Percentiles rank a stretch among this genome's conserved stretches.
Evolutionary conservation across 2,113 vertebrate genomes (phyloP).

Genomic region (Mesitornis unicolor): DNA sequence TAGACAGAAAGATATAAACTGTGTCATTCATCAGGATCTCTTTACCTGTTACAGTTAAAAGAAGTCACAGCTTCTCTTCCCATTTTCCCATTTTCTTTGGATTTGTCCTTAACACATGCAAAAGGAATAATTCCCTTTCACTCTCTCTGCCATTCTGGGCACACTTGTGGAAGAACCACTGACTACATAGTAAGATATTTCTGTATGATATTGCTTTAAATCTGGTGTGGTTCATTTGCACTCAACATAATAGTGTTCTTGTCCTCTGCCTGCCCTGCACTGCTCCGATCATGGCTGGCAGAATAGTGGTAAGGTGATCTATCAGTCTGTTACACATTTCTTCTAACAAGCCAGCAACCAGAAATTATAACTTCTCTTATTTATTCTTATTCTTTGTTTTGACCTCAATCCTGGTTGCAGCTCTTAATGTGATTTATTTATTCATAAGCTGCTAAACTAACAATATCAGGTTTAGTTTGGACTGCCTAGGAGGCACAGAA

Average conservation of each 20-base stretch:
- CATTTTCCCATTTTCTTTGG: neutral
- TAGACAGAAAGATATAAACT: neutral
- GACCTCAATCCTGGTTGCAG: neutral
- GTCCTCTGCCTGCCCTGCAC: neutral
- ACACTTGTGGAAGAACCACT: neutral
- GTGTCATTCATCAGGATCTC: neutral
- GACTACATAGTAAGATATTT: neutral
- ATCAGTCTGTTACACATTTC: neutral
- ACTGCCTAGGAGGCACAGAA: neutral
- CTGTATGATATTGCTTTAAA: neutral
- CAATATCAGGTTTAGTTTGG: neutral
- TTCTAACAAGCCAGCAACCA: neutral
- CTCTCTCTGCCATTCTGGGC: neutral
- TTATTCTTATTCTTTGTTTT: constrained; percentile 6
- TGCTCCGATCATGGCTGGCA: neutral
- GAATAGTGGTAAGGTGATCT: neutral
- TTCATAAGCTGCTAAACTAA: constrained; percentile 23
- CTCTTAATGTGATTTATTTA: constrained; percentile 32
- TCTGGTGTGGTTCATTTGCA: neutral
- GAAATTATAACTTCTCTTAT: neutral
- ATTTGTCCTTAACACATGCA: neutral
- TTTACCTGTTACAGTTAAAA: neutral
- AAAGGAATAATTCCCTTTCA: neutral
- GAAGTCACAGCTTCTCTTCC: neutral
- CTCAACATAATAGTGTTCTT: neutral